These are phyloP conservation scores for Brachirus orientalis DNA, from an alignment of 2,113 vertebrate genomes.

Conservation along the genomic window DNA sequence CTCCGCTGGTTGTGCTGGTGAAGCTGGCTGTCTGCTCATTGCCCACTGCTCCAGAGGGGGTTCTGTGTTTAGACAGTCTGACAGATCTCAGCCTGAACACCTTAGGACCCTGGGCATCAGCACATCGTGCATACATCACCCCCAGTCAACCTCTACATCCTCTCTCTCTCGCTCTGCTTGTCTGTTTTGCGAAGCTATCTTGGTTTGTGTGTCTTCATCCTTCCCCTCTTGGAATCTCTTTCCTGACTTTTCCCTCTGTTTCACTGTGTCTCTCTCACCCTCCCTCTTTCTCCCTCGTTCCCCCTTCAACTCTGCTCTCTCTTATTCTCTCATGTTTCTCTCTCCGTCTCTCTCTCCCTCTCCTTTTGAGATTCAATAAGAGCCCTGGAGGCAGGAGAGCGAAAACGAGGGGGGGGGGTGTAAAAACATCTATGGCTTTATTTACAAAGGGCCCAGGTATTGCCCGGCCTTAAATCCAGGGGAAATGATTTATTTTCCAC, in stretches of 20 bases:
- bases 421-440: slow-evolving; percentile 83
- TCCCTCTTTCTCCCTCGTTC: slow-evolving; percentile 40
- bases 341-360: slow-evolving; percentile 62
- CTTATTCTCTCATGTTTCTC: slow-evolving; percentile 76
- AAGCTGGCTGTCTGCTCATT: slow-evolving; percentile 43
- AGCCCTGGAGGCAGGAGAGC: slow-evolving; percentile 77
- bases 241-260: slow-evolving; percentile 49
- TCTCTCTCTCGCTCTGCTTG: slow-evolving; percentile 56
- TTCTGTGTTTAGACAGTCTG: slow-evolving; percentile 75
- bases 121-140: slow-evolving; percentile 64
- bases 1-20: slow-evolving; percentile 49
- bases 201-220: slow-evolving; percentile 68
- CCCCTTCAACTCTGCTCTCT: slow-evolving; percentile 73
- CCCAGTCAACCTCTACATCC: slow-evolving; percentile 69
- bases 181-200: slow-evolving; percentile 64
- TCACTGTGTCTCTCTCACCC: slow-evolving; percentile 30
- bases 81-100: slow-evolving; percentile 77
- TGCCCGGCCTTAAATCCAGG: slow-evolving; percentile 77
- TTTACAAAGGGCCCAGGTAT: slow-evolving; percentile 82
- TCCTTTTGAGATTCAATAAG: slow-evolving; percentile 82
- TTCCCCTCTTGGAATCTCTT: slow-evolving; percentile 60
- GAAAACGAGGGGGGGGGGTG: slow-evolving; percentile 64
- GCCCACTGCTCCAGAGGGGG: slow-evolving; percentile 49
- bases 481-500: slow-evolving; percentile 81
- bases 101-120: slow-evolving; percentile 63